phyloP scores from a whole-genome alignment of 2,113 vertebrate genomes.

The Kryptolebias marmoratus region DNA sequence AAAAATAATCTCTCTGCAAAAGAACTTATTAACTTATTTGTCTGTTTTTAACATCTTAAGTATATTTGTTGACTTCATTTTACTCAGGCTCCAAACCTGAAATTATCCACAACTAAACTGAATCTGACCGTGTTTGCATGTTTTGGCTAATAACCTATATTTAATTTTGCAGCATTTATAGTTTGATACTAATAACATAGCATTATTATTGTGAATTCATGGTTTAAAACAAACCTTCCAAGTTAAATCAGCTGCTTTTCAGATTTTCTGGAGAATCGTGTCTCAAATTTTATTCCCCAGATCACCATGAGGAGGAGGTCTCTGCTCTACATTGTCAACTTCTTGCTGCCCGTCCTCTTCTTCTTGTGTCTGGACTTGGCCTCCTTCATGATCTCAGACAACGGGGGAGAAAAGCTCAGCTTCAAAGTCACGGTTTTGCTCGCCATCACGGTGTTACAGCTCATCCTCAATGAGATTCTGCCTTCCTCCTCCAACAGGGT shows the following conservation, averaged over 20 bases:
- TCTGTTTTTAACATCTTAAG: too few species aligned
- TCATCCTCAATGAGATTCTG: conserved; percentile 76
- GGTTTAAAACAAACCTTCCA: too few species aligned
- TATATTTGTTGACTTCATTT: too few species aligned
- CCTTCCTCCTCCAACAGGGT: conserved; percentile 64
- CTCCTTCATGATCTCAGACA: conserved; percentile 80
- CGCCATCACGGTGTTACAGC: conserved; percentile 73
- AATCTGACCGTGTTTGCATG: too few species aligned
- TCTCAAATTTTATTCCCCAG: conserved; percentile 50
- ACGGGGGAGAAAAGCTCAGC: conserved; percentile 76
- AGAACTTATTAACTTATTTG: too few species aligned
- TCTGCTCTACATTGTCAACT: conserved; percentile 79
- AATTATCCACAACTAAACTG: too few species aligned
- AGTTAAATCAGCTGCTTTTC: background rate
- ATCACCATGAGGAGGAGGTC: conserved; percentile 77
- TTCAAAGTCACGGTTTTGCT: conserved; percentile 76
- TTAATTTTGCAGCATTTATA: too few species aligned
- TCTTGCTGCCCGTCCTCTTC: conserved; percentile 78
- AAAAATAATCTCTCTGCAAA: too few species aligned
- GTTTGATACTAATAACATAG: too few species aligned
- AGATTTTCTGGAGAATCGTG: background rate
- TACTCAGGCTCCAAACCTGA: too few species aligned
- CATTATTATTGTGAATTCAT: too few species aligned
- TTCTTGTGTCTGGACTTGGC: conserved; percentile 82
- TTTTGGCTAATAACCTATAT: too few species aligned